Conservation (phyloP, 2,797 vertebrate genomes). For the Glyptemys insculpta region DNA sequence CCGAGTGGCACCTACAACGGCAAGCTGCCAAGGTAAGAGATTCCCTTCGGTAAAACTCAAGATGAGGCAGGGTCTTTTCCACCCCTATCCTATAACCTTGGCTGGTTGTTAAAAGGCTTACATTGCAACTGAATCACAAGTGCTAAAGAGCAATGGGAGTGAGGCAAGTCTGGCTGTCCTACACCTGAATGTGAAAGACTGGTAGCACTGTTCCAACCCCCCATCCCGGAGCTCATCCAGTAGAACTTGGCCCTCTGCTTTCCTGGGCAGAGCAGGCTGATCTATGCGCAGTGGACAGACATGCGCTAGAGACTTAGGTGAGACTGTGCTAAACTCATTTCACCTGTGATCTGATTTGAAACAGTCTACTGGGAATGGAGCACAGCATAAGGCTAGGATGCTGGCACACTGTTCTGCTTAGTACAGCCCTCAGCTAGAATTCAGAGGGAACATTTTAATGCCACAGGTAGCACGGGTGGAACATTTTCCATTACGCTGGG, state of each 20-base stretch:
- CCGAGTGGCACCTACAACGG: too few species aligned
- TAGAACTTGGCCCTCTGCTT: not conserved
- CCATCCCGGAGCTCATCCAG: not conserved
- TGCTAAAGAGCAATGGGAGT: not conserved
- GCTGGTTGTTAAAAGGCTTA: not conserved
- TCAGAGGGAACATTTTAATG: not conserved
- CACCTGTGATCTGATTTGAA: fast-evolving
- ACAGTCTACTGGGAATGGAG: not conserved
- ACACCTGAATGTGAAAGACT: not conserved
- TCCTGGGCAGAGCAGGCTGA: not conserved
- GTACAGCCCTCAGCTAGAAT: not conserved
- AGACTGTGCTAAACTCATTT: fast-evolving
- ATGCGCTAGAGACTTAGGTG: fast-evolving
- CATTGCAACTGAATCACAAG: not conserved
- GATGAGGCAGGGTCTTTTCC: not conserved
- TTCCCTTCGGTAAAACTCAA: not conserved
- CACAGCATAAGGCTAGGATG: not conserved
- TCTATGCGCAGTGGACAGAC: fast-evolving
- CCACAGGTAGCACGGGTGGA: fast-evolving
- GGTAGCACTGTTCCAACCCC: not conserved
- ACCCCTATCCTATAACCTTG: not conserved
- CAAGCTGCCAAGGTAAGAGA: not conserved
- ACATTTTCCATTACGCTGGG: not conserved
- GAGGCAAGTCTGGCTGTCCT: not conserved
- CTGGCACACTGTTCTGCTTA: not conserved